Conservation (phyloP, 2,797 vertebrate genomes). For the Myotis myotis region DNA sequence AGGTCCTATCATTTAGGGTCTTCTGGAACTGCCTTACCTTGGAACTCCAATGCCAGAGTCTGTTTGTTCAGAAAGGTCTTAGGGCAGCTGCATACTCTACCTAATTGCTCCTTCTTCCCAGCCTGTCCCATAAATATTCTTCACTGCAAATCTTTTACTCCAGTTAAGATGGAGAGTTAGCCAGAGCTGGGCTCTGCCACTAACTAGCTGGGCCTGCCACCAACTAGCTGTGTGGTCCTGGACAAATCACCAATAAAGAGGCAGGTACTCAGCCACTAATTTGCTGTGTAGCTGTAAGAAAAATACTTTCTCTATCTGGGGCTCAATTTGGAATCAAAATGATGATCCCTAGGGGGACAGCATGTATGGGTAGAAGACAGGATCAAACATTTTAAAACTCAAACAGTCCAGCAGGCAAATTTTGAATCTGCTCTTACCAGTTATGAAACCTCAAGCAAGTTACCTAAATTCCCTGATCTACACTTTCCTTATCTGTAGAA, state of each 20-base stretch:
- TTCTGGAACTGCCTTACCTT: slow-evolving; percentile 39
- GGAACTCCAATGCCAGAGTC: not conserved
- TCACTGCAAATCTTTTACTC: slow-evolving; percentile 22
- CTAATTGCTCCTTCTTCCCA: not conserved
- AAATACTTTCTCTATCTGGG: not conserved
- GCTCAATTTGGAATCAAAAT: slow-evolving; percentile 12
- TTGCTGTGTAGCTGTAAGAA: slow-evolving; percentile 13
- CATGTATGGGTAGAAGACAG: not conserved
- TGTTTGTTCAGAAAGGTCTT: not conserved
- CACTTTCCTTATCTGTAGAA: slow-evolving; percentile 28
- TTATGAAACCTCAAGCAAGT: slow-evolving; percentile 33
- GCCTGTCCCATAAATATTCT: slow-evolving; percentile 25
- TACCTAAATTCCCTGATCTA: slow-evolving; percentile 37
- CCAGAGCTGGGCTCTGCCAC: slow-evolving; percentile 22
- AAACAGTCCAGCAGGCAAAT: not conserved
- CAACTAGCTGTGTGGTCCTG: slow-evolving; percentile 21
- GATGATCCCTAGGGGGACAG: not conserved
- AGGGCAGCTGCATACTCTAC: not conserved
- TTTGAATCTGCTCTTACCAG: not conserved
- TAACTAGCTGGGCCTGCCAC: slow-evolving; percentile 1
- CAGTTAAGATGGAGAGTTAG: slow-evolving; percentile 19
- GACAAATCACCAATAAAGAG: slow-evolving; percentile 25
- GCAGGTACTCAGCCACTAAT: not conserved
- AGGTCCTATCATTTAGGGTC: not conserved
- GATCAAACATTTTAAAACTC: slow-evolving; percentile 54